phyloP scores from a whole-genome alignment of 2,113 vertebrate genomes.

The Mandrillus leucophaeus region DNA sequence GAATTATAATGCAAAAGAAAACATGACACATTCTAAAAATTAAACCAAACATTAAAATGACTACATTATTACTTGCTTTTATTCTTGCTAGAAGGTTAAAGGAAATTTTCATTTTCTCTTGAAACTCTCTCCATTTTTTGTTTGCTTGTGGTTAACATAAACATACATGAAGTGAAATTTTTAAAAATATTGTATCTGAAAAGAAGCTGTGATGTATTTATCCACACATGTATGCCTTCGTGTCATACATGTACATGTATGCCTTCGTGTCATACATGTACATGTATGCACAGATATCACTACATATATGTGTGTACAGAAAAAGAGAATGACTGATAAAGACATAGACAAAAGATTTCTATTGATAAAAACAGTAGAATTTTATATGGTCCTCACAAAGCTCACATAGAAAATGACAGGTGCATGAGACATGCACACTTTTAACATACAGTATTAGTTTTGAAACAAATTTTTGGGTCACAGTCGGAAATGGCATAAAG shows the following conservation, averaged over 20 bases:
- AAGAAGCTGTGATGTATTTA: slow-evolving; percentile 17
- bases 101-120: slow-evolving; percentile 61
- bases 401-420: slow-evolving; percentile 60
- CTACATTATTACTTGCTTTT: slow-evolving; percentile 55
- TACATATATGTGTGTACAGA: background rate
- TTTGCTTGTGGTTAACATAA: slow-evolving; percentile 65
- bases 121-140: slow-evolving; percentile 32
- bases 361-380: slow-evolving; percentile 12
- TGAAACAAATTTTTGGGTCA: slow-evolving; percentile 49
- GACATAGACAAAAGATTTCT: slow-evolving; percentile 15
- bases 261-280: background rate
- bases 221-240: background rate
- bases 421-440: slow-evolving; percentile 53
- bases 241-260: background rate
- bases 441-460: slow-evolving; percentile 6
- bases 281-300: background rate
- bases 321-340: slow-evolving; percentile 6
- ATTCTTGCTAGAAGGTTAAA: slow-evolving; percentile 50
- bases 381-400: slow-evolving; percentile 10
- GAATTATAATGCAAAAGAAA: slow-evolving; percentile 58
- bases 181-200: slow-evolving; percentile 27
- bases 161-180: slow-evolving; percentile 56
- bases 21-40: slow-evolving; percentile 56
- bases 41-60: slow-evolving; percentile 55
- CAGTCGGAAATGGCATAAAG: slow-evolving; percentile 9